Evolutionary conservation across 1,140 invertebrate genomes (phyloP).

Genomic region (Diuraphis noxia): DNA sequence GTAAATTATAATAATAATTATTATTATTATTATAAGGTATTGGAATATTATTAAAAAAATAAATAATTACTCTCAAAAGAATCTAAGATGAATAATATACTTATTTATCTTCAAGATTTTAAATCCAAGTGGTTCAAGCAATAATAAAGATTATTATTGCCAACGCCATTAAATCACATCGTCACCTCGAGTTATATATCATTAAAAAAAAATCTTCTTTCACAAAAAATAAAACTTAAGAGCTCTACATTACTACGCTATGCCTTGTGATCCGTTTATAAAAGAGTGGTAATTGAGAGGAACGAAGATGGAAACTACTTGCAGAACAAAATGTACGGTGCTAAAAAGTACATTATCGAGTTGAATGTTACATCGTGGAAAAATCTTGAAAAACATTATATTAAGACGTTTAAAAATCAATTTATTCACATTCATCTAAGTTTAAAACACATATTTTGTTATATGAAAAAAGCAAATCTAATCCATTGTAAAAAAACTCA

Average conservation of each 20-base stretch:
- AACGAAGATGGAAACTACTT: neutral
- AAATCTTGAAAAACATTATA: neutral
- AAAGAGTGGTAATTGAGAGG: neutral
- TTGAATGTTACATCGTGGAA: neutral
- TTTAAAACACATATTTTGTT: neutral
- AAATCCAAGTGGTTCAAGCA: neutral
- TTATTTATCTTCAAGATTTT: neutral
- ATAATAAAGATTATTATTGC: neutral
- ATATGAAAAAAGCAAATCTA: no score
- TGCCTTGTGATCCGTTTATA: neutral
- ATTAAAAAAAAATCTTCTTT: neutral
- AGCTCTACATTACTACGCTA: neutral
- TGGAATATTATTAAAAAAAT: neutral
- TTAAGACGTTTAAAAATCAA: neutral
- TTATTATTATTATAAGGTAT: neutral
- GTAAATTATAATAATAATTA: no score
- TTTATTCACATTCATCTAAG: neutral
- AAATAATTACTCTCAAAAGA: neutral
- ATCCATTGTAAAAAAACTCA: no score
- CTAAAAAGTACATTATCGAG: neutral
- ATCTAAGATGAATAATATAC: neutral
- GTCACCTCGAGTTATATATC: neutral
- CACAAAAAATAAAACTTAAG: neutral
- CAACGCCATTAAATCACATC: neutral
- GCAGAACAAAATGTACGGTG: neutral